phyloP scores from a whole-genome alignment of 2,888 invertebrate genomes.

The Pseudococcus longispinus region DNA sequence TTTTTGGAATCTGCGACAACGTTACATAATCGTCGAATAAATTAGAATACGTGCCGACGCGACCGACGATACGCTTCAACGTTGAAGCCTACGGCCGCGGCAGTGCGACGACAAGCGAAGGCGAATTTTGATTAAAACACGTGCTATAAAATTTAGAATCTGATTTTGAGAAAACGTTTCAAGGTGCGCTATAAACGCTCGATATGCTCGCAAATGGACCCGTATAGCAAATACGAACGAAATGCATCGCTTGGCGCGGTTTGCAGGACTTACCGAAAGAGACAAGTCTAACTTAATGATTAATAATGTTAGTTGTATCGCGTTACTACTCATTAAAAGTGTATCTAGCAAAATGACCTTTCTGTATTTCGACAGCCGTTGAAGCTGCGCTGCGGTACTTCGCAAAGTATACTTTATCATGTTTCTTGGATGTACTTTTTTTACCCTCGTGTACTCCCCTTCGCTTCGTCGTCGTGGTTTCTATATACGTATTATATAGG shows the following conservation, averaged over 20 bases:
- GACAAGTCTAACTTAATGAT: slow-evolving; percentile 45
- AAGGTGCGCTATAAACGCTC: not conserved
- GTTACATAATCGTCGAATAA: slow-evolving; percentile 34
- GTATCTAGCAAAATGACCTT: slow-evolving; percentile 40
- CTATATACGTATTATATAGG: not conserved
- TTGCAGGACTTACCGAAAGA: slow-evolving; percentile 6
- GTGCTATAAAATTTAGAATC: slow-evolving; percentile 8
- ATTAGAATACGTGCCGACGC: slow-evolving; percentile 31
- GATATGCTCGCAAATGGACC: not conserved
- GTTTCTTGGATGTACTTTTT: slow-evolving; percentile 7
- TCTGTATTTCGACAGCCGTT: slow-evolving; percentile 33
- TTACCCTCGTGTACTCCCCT: not conserved
- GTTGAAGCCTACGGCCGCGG: not conserved
- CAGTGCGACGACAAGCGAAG: not conserved
- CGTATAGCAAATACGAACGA: not conserved
- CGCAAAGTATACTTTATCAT: slow-evolving; percentile 38
- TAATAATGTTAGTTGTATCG: slow-evolving; percentile 40
- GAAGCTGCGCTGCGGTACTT: not conserved
- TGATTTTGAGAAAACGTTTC: not conserved
- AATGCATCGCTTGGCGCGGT: slow-evolving; percentile 21
- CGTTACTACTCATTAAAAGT: slow-evolving; percentile 35
- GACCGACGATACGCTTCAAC: not conserved
- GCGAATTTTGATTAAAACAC: slow-evolving; percentile 39
- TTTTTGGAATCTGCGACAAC: not conserved
- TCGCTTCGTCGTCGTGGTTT: not conserved